phyloP scores from a whole-genome alignment of 2,888 invertebrate genomes.

The Acrobeloides nanus region DNA sequence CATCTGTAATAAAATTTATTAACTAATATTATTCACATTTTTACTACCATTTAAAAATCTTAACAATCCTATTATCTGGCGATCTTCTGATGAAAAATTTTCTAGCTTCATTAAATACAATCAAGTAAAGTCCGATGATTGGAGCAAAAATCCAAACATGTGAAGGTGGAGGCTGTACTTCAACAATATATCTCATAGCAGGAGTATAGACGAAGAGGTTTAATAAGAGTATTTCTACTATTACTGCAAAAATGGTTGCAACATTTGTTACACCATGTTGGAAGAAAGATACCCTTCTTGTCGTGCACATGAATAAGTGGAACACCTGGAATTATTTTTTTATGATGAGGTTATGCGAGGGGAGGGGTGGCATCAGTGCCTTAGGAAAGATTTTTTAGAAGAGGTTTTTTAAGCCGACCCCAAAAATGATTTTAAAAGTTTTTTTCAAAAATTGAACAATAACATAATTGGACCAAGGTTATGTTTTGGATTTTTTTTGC shows the following conservation, averaged over 20 bases:
- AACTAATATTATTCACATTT: too few relatives aligned
- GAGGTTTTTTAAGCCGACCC: too few relatives aligned
- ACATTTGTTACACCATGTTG: conserved; percentile 49
- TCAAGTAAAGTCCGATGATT: conserved; percentile 40
- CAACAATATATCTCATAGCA: conserved; percentile 50
- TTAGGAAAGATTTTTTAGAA: background rate
- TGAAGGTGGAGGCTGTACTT: conserved; percentile 46
- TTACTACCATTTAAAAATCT: conserved; percentile 4
- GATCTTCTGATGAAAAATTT: conserved; percentile 34
- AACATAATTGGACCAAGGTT: background rate
- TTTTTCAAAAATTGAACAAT: too few relatives aligned
- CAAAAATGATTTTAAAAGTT: too few relatives aligned
- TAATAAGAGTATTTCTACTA: conserved; percentile 48
- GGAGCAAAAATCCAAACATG: conserved; percentile 39
- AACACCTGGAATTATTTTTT: conserved; percentile 32
- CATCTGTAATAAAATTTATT: too few relatives aligned
- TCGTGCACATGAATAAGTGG: conserved; percentile 52
- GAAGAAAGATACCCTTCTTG: conserved; percentile 50
- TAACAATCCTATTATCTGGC: conserved; percentile 1
- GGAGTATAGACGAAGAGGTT: conserved; percentile 52
- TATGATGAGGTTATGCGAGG: background rate
- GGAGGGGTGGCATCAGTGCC: background rate
- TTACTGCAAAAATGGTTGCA: conserved; percentile 46
- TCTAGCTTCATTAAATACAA: conserved; percentile 46
- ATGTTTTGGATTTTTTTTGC: background rate